These are phyloP conservation scores for Ctenopoma kingsleyae DNA, from an alignment of 2,797 vertebrate species.

Conservation along the genomic window DNA sequence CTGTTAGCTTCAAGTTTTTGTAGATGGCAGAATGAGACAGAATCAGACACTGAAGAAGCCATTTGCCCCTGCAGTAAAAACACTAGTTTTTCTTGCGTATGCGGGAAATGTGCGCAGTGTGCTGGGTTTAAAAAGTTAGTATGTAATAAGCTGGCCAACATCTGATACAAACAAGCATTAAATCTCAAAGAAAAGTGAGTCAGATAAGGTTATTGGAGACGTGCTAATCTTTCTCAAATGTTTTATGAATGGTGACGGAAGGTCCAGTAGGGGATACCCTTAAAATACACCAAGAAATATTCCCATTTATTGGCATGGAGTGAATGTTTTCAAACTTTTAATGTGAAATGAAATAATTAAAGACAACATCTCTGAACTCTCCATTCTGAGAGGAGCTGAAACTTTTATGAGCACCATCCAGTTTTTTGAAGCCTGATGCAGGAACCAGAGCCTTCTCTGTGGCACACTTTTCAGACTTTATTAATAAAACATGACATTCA, in stretches of 20 bases:
- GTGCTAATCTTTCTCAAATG: slow-evolving; percentile 18
- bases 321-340: slow-evolving; percentile 61
- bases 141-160: slow-evolving; percentile 27
- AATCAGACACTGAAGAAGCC: slow-evolving; percentile 28
- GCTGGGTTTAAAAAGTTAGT: slow-evolving; percentile 11
- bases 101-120: background rate
- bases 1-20: slow-evolving; percentile 29
- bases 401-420: slow-evolving; percentile 79
- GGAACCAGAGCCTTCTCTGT: slow-evolving; percentile 68
- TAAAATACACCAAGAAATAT: slow-evolving; percentile 35
- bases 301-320: slow-evolving; percentile 40
- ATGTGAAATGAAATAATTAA: slow-evolving; percentile 75
- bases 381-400: slow-evolving; percentile 69
- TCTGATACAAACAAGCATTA: slow-evolving; percentile 13
- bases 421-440: slow-evolving; percentile 67
- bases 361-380: slow-evolving; percentile 65
- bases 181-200: slow-evolving; percentile 14
- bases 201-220: slow-evolving; percentile 20
- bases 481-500: slow-evolving; percentile 80
- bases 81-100: slow-evolving; percentile 7
- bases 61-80: slow-evolving; percentile 20
- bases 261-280: slow-evolving; percentile 29
- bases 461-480: slow-evolving; percentile 75
- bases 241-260: slow-evolving; percentile 48
- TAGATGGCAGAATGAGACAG: slow-evolving; percentile 1